Evolutionary conservation across 2,888 invertebrate species (phyloP), one percentile per base, ranked within the genome.

Genomic region (Atethmia centrago): DNA sequence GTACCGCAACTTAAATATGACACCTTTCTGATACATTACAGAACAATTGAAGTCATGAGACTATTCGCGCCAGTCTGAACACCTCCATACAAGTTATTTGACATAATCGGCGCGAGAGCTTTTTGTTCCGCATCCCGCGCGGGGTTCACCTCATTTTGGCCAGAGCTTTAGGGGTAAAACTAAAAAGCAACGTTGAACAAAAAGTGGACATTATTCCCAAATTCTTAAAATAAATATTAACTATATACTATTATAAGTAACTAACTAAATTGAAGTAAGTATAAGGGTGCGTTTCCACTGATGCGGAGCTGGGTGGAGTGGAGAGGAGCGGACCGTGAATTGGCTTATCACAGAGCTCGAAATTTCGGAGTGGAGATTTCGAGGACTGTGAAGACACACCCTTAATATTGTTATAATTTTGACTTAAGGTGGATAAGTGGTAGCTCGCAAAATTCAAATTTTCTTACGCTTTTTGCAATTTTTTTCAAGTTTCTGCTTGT

Each of bases 341-440:
- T n/a, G n/a, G n/a, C n/a, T n/a, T n/a, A n/a, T n/a, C n/a, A n/a
- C n/a, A n/a, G n/a, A n/a, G n/a, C n/a, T n/a, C n/a, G n/a, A n/a
- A n/a, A n/a, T n/a, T n/a, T n/a, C n/a, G n/a, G n/a, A n/a, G n/a
- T n/a, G n/a, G n/a, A n/a, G n/a, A n/a, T n/a, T n/a, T n/a, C n/a
- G n/a, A n/a, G n/a, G n/a, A n/a, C n/a, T n/a, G n/a, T n/a, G n/a
- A n/a, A n/a, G n/a, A n/a, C n/a, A n/a, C n/a, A n/a, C n/a, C n/a
- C n/a, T n/a, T n/a, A n/a, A 63, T 45, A 61, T 36, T 56, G 55
- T 36, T 45, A 51, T 25, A 53, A 64, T 58, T 70, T 75, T 53
- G 31, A 58, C 16, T 14, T 9, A 21, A 75, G n/a, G n/a, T n/a
- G n/a, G n/a, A n/a, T n/a, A n/a, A n/a, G n/a, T n/a, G n/a, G n/a